Conservation (phyloP, 2,888 invertebrate genomes). For the Gandaritis pyraliata region DNA sequence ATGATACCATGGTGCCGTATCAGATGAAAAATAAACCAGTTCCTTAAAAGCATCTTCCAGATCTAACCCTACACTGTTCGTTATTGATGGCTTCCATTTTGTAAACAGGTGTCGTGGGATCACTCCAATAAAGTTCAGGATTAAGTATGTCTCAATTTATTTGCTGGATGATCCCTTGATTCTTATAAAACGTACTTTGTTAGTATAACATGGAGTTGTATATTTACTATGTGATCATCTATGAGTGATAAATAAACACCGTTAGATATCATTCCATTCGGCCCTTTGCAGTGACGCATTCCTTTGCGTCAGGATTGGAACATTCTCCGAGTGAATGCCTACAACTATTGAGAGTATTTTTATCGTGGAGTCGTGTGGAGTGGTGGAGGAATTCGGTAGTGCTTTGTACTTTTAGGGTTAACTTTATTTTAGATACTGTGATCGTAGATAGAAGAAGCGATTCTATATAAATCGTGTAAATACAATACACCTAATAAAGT, state of each 20-base stretch:
- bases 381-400: constrained; percentile 7
- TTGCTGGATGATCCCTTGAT: constrained; percentile 16
- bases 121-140: constrained; percentile 24
- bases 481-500: too few relatives aligned
- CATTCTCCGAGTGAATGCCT: constrained; percentile 8
- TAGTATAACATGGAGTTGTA: constrained; percentile 19
- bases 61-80: constrained; percentile 20
- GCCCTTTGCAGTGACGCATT: constrained; percentile 19
- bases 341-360: constrained; percentile 27
- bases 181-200: constrained; percentile 19
- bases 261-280: constrained; percentile 21
- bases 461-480: too few relatives aligned
- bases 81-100: constrained; percentile 38
- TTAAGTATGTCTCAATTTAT: constrained; percentile 24
- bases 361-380: constrained; percentile 17
- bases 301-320: constrained; percentile 12
- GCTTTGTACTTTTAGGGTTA: background rate
- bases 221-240: background rate
- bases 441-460: background rate
- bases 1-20: background rate
- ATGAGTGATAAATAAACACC: constrained; percentile 20
- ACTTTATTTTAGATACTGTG: background rate
- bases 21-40: background rate
- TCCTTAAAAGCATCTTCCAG: constrained; percentile 11
- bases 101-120: constrained; percentile 37